phyloP scores from a whole-genome alignment of 2,888 invertebrate species.

The Lypha dubia region DNA sequence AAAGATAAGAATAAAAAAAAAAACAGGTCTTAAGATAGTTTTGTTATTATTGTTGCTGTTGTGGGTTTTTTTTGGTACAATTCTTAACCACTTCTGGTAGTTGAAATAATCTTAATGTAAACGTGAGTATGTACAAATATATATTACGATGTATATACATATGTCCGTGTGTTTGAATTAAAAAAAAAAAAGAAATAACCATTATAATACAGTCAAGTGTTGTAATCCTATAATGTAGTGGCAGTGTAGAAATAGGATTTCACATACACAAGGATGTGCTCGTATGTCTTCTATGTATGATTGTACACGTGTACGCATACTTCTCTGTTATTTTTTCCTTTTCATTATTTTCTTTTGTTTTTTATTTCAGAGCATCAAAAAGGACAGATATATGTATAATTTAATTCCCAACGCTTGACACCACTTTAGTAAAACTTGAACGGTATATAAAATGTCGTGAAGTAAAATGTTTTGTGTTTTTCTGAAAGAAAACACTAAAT shows the following conservation, averaged over 20 bases:
- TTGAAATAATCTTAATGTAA: not conserved
- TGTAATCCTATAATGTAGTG: conserved; percentile 63
- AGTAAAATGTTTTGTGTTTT: conserved; percentile 45
- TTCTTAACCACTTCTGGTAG: conserved; percentile 26
- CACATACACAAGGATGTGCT: not conserved
- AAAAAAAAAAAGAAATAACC: not conserved
- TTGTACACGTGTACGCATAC: not conserved
- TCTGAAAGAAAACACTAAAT: not conserved
- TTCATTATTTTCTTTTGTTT: conserved; percentile 7
- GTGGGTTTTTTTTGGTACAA: not conserved
- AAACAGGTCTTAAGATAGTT: not conserved
- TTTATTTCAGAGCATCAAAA: conserved; percentile 43
- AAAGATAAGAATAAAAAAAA: conserved; percentile 25
- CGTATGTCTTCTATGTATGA: too few relatives aligned
- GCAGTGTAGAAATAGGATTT: conserved; percentile 52
- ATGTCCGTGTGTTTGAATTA: not conserved
- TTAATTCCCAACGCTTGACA: conserved; percentile 60
- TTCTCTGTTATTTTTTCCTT: not conserved
- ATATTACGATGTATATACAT: not conserved
- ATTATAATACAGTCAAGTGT: conserved; percentile 59
- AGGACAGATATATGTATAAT: conserved; percentile 54
- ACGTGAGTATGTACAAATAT: not conserved
- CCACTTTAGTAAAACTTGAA: conserved; percentile 43
- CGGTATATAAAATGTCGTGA: conserved; percentile 44
- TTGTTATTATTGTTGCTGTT: conserved; percentile 28